Evolutionary conservation across 2,888 invertebrate species (phyloP).

Genomic region (Euphydryas editha): DNA sequence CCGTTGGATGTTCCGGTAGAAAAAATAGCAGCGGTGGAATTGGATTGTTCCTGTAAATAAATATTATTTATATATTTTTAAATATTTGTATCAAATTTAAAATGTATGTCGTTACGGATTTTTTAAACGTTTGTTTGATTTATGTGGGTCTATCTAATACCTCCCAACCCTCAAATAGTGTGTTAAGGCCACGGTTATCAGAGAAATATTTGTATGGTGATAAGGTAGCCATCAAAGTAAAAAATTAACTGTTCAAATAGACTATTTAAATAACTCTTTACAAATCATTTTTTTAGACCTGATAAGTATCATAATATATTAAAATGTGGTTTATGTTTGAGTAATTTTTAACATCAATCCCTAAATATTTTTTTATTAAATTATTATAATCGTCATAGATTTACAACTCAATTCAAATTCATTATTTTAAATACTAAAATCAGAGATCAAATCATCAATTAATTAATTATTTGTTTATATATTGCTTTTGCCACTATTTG

Average conservation of each 20-base stretch:
- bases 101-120: not conserved
- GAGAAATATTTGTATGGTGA: not conserved
- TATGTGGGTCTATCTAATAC: not conserved
- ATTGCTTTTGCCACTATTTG: too few species aligned
- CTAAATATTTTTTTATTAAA: too few species aligned
- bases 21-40: constrained; percentile 58
- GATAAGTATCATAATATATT: not conserved
- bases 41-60: constrained; percentile 52
- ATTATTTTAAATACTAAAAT: too few species aligned
- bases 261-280: too few species aligned
- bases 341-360: too few species aligned
- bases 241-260: too few species aligned
- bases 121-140: not conserved
- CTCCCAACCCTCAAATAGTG: not conserved
- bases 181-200: not conserved
- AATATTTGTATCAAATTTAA: not conserved
- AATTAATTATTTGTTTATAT: too few species aligned
- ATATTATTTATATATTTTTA: not conserved
- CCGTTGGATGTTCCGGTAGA: constrained; percentile 50
- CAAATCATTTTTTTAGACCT: too few species aligned
- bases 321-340: too few species aligned
- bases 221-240: not conserved
- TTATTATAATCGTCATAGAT: too few species aligned
- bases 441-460: too few species aligned
- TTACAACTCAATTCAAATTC: too few species aligned